Evolutionary conservation across 2,888 invertebrate species (phyloP), one percentile per base, ranked within the genome.

Genomic region (Eulithis testata): DNA sequence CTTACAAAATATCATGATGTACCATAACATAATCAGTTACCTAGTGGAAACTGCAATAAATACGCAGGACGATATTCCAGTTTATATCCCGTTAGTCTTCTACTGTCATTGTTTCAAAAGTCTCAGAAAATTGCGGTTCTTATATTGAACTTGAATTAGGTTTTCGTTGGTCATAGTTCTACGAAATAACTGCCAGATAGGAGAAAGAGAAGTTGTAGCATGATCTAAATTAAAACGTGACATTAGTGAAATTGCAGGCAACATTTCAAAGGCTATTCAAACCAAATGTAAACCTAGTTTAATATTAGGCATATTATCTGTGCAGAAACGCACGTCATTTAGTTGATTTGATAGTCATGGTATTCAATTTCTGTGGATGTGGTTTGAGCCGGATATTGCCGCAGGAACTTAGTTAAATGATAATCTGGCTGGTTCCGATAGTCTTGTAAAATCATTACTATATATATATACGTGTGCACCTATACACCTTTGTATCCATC

Each of bases 91-190:
- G 60, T 65, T 60, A 55, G 45, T 56, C 11, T 37, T 14, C 27
- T 37, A 37, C 5, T 60, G 65, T 55, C 40, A 60, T 60, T 56
- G 60, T 61, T 58, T 54, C 12, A 44, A 55, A 59, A 62, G 47
- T 63, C 66, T 62, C 54, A 51, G 62, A 62, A 66, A 31, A 62
- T 40, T 59, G 55, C 62, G 62, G 62, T 62, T 62, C 54, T 58
- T 59, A 37, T 62, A 61, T 54, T 59, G 53, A 49, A 61, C 57
- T 57, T 53, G 57, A 58, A 55, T 59, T 58, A 11, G 50, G 51
- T 27, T 56, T 7, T 56, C 27, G 53, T 47, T 56, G 37, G 54
- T 60, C 56, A 58, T 51, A 44, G 40, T 45, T 59, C 51, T 59
- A 53, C 47, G 51, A 61, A 61, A 60, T 45, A 56, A 11, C n/a